Conservation (phyloP, 2,797 vertebrate genomes). For the Tolypeutes matacus region DNA sequence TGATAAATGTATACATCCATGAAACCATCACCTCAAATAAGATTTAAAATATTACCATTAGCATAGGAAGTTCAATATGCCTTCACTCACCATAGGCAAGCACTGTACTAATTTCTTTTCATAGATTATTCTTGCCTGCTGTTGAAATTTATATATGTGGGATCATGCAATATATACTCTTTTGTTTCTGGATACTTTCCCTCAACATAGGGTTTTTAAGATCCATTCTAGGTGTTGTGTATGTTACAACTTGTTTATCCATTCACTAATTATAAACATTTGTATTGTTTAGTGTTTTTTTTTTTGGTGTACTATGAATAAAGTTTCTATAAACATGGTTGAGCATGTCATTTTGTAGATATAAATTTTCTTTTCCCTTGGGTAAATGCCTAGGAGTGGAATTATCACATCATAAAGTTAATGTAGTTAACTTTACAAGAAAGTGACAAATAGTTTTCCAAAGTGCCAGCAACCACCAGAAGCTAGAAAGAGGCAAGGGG, state of each 20-base stretch:
- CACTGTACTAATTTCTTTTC: neutral
- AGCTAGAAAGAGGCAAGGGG: too few species aligned
- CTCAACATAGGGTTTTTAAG: neutral
- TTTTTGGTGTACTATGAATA: neutral
- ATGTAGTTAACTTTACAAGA: constrained; percentile 17
- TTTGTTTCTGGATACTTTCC: neutral
- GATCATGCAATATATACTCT: neutral
- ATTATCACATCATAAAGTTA: neutral
- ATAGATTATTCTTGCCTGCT: neutral
- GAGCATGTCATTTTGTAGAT: neutral
- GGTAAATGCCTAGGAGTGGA: neutral
- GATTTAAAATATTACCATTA: neutral
- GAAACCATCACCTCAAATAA: neutral
- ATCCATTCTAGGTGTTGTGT: neutral
- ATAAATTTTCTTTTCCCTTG: neutral
- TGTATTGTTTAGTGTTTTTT: neutral
- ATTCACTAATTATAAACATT: neutral
- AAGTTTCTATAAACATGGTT: neutral
- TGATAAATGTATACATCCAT: neutral
- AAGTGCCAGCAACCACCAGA: neutral
- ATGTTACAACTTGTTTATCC: neutral
- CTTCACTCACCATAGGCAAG: neutral
- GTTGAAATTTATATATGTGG: neutral
- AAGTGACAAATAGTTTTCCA: neutral
- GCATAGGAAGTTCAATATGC: neutral